These are phyloP conservation scores for Rhynchomys soricoides DNA, from an alignment of 2,113 vertebrate genomes.

Conservation along the genomic window DNA sequence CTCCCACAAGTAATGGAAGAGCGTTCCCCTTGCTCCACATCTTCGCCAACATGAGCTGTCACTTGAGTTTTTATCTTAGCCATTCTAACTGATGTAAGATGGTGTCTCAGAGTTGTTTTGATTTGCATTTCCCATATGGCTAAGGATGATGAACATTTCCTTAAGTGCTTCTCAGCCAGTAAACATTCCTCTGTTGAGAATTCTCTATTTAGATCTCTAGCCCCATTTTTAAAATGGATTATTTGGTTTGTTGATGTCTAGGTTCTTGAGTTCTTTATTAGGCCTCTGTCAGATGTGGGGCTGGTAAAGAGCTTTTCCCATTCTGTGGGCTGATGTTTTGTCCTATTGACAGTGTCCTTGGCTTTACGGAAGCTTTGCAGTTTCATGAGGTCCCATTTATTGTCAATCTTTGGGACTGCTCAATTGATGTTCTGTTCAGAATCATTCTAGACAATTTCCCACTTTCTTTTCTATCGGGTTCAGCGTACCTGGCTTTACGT, in stretches of 20 bases:
- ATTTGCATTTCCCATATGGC: background rate
- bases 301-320: background rate
- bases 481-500: background rate
- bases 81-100: background rate
- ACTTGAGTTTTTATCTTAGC: background rate
- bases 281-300: background rate
- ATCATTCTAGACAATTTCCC: no score
- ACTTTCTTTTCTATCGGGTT: background rate
- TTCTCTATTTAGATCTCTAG: background rate
- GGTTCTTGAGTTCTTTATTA: background rate
- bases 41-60: background rate
- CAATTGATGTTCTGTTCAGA: background rate
- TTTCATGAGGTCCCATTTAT: background rate
- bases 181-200: background rate
- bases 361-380: background rate
- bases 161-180: background rate
- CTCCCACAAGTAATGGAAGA: background rate
- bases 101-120: background rate
- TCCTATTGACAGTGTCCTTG: background rate
- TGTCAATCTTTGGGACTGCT: background rate
- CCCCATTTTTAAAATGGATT: background rate
- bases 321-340: background rate
- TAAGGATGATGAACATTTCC: background rate
- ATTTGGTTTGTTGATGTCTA: background rate
- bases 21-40: background rate